Evolutionary conservation across 2,888 invertebrate genomes (phyloP).

Genomic region (Heteromurus nitidus): DNA sequence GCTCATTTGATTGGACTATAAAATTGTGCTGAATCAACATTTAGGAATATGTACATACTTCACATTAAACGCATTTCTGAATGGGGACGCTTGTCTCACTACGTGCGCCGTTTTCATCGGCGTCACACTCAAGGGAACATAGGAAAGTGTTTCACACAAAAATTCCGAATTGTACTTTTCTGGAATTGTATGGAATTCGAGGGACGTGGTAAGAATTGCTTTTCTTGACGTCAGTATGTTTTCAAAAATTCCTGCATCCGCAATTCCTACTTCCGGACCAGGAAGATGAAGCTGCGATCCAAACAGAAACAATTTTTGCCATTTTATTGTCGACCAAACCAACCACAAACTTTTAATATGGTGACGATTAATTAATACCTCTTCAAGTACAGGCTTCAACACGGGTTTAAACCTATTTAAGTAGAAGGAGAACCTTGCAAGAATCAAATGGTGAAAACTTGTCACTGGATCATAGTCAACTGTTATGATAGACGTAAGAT

Average conservation of each 20-base stretch:
- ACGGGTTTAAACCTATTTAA: slow-evolving; percentile 17
- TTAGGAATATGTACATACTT: slow-evolving; percentile 20
- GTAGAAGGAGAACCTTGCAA: not conserved
- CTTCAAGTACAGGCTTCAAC: not conserved
- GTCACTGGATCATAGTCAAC: not conserved
- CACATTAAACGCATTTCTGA: slow-evolving; percentile 25
- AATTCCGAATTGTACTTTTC: slow-evolving; percentile 16
- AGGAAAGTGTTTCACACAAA: slow-evolving; percentile 31
- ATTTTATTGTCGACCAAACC: too few species aligned
- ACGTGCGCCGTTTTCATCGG: slow-evolving; percentile 26
- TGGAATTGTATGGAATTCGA: slow-evolving; percentile 36
- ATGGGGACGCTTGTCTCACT: slow-evolving; percentile 22
- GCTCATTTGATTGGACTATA: not conserved
- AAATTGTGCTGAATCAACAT: not conserved
- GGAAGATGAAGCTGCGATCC: not conserved
- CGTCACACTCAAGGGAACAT: not conserved
- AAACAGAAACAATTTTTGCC: too few species aligned
- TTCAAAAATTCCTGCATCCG: slow-evolving; percentile 2
- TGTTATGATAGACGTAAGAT: slow-evolving; percentile 13
- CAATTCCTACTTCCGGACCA: not conserved
- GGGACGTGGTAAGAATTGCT: slow-evolving; percentile 14
- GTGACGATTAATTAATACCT: not conserved
- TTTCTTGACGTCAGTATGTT: not conserved
- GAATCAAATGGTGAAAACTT: not conserved
- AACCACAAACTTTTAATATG: not conserved